Percentiles rank a stretch among this genome's conserved stretches.
Conservation (phyloP, 2,888 invertebrate species). For the Merodon equestris region DNA sequence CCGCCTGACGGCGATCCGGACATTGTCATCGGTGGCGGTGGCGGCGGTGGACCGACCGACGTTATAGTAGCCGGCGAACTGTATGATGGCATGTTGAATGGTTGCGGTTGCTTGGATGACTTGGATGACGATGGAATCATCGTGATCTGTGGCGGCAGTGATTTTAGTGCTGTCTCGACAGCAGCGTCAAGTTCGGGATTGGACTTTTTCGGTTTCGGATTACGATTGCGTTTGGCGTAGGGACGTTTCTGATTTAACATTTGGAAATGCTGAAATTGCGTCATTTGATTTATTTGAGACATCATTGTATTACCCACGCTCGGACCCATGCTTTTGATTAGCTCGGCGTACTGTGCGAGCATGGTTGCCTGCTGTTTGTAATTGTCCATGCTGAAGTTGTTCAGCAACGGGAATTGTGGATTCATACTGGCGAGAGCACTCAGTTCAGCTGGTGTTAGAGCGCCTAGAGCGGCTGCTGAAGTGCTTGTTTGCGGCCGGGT, state of each 20-base stretch:
- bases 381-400: slow-evolving; percentile 67
- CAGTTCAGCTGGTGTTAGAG: slow-evolving; percentile 42
- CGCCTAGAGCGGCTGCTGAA: slow-evolving; percentile 18
- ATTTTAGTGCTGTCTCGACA: slow-evolving; percentile 48
- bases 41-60: slow-evolving; percentile 40
- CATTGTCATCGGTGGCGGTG: slow-evolving; percentile 42
- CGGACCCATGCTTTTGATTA: slow-evolving; percentile 63
- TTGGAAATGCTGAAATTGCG: slow-evolving; percentile 66
- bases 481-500: slow-evolving; percentile 26
- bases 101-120: slow-evolving; percentile 30
- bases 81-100: slow-evolving; percentile 52
- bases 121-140: slow-evolving; percentile 56
- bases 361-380: slow-evolving; percentile 69
- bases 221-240: slow-evolving; percentile 68
- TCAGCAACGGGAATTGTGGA: slow-evolving; percentile 55
- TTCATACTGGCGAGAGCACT: slow-evolving; percentile 51
- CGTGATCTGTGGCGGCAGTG: slow-evolving; percentile 54
- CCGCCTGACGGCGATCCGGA: slow-evolving; percentile 36
- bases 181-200: slow-evolving; percentile 40
- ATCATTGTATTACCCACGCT: slow-evolving; percentile 48
- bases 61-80: slow-evolving; percentile 52
- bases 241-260: slow-evolving; percentile 67
- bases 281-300: slow-evolving; percentile 65
- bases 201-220: slow-evolving; percentile 66
- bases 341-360: slow-evolving; percentile 70